Conservation (phyloP, 2,797 vertebrate genomes). For the Tapera naevia region DNA sequence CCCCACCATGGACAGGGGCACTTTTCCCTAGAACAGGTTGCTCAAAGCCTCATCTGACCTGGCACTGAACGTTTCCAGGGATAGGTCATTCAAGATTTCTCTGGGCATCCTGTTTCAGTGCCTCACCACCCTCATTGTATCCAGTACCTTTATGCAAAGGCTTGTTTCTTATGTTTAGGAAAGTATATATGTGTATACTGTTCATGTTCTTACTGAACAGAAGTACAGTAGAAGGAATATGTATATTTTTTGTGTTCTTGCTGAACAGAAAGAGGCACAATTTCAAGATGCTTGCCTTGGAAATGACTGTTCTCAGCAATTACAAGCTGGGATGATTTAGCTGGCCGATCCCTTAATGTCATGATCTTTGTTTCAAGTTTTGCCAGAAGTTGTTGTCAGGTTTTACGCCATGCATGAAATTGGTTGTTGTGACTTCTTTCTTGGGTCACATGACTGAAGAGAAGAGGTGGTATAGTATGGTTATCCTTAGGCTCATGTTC, state of each 20-base stretch:
- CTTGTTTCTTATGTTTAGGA: not conserved
- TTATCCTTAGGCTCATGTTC: not conserved
- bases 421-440: not conserved
- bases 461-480: not conserved
- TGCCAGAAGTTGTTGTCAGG: not conserved
- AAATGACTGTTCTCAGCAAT: not conserved
- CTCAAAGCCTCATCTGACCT: not conserved
- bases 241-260: not conserved
- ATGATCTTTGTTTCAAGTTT: not conserved
- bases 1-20: not conserved
- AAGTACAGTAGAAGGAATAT: not conserved
- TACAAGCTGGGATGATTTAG: not conserved
- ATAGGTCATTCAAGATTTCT: not conserved
- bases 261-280: not conserved
- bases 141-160: not conserved
- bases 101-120: not conserved
- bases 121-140: accelerated
- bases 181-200: not conserved
- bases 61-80: not conserved
- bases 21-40: not conserved
- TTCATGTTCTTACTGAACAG: not conserved
- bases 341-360: not conserved
- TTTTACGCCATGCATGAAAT: not conserved
- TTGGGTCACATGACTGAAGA: not conserved
- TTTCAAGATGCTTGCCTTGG: not conserved